Base-by-base conservation (phyloP, 1,140 invertebrate genomes). In the Polypedilum vanderplanki region DNA sequence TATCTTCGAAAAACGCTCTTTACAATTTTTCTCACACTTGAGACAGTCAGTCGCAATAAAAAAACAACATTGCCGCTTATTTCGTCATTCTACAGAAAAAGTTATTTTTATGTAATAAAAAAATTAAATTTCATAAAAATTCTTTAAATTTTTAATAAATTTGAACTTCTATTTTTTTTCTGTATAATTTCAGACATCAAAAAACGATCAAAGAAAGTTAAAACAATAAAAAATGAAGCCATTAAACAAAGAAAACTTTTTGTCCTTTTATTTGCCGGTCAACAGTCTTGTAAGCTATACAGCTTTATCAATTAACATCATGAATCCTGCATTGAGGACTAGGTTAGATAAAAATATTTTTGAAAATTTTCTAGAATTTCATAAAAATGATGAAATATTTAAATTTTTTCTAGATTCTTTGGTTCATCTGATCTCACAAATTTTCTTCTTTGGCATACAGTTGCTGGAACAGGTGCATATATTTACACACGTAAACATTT, bases 381-480 rank as follows among this genome's bases (percentile, higher is more conserved):
- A 17, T 67, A 67, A 67, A 67, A 67, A 46, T 46, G 9, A 15
- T 46, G 41, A 46, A 46, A 46, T 12, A 4, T 46, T 46, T 3
- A 15, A 46, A 46, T 3, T 12, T 12, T 12, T 46, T 46, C 15
- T 46, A 46, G 65, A 70, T 70, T 70, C 18, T 70, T 70, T 18
- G 65, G 65, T 18, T 18, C 65, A 70, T 70, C 65, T 20, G 65
- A 70, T 22, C 65, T 70, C 65, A 70, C 65, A 18, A 70, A 70
- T 20, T 70, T 70, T 18, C 65, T 70, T 10, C 5, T 70, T 0
- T 70, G 65, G 65, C 65, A 70, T 18, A 70, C 15, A 3, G 65
- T 70, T 9, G 18, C 18, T 70, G 65, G 65, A 70, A 1, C 65
- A 18, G 65, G 65, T 18, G 65, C 65, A 70, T 70, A 70, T 18